Conservation (phyloP, 2,888 invertebrate genomes). For the Tenthredo scrophulariae region DNA sequence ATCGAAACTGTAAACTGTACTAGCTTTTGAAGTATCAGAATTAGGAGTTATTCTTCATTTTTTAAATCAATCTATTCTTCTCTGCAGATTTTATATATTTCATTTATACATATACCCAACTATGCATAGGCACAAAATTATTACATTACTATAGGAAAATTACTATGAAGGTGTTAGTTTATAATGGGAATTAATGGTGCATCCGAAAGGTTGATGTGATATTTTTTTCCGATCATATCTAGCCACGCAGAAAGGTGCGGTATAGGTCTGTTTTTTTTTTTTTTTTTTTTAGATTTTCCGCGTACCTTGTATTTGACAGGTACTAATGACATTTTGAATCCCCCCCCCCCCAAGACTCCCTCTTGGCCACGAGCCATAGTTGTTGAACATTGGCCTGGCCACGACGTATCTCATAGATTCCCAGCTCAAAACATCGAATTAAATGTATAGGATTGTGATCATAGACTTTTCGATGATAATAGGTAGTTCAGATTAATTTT, state of each 20-base stretch:
- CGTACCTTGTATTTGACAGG: conserved; percentile 38
- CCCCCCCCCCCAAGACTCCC: neutral
- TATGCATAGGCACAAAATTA: neutral
- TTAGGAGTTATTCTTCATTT: neutral
- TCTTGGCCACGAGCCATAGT: conserved; percentile 33
- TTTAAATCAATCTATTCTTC: too few relatives aligned
- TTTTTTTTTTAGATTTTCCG: conserved; percentile 1
- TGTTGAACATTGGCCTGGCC: conserved; percentile 32
- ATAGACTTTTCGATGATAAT: conserved; percentile 11
- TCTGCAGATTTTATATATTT: neutral
- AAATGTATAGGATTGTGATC: conserved; percentile 1
- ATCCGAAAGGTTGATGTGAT: neutral
- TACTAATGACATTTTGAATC: conserved; percentile 41
- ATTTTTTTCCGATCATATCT: conserved; percentile 32
- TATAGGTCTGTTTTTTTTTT: neutral
- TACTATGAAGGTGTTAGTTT: neutral
- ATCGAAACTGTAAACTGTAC: neutral
- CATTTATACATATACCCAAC: too few relatives aligned
- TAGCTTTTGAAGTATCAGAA: neutral
- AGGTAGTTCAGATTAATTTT: neutral
- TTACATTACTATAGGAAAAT: neutral
- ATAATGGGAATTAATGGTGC: neutral
- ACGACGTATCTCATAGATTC: conserved; percentile 19
- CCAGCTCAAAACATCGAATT: neutral
- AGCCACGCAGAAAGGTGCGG: neutral